Evolutionary conservation across 2,113 vertebrate species (phyloP), one percentile per base, ranked within the genome.

Genomic region (Sarotherodon lohbergeri): DNA sequence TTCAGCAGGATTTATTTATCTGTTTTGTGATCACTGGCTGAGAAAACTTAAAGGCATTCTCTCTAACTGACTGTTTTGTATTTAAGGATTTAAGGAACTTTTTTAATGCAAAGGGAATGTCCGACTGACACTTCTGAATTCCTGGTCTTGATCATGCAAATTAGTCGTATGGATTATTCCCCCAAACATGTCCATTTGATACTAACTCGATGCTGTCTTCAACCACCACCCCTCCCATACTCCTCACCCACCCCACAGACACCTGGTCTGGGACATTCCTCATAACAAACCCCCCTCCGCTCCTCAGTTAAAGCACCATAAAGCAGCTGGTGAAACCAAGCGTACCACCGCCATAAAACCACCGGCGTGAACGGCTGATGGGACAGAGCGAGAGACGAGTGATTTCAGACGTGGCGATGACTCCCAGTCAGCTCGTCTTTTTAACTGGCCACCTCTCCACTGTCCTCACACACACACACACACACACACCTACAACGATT

Each of bases 301-400:
- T 2, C 2, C 11, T 32, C 22, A 61, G 59, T 86, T 57, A 85
- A 88, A 85, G 84, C 84, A 13, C 81, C 81, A 87, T 94, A 87
- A 90, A 91, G 52, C 91, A 91, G 43, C 68, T 24, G 73, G 55
- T 79, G 80, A 86, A 80, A 80, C 22, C 5, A 55, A 85, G 86
- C 36, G 82, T 59, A 22, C 54, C 41, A 1, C 17, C 0, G 7
- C 81, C 81, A 80, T 92, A 88, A 92, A 94, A 90, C 55, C 83
- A 29, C 16, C 46, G 41, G 56, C 3, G 22, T 85, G 83, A 78
- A 2, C 19, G 4, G 57, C 56, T 81, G 89, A 85, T 63, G 82
- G 89, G 73, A 80, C 83, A 5, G 80, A 85, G 86, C 27, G 32
- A 1, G 4, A 80, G 13, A 61, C 48, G 68, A 66, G 83, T 83